Conservation (phyloP, 2,888 invertebrate species). For the Anaspis maculata region DNA sequence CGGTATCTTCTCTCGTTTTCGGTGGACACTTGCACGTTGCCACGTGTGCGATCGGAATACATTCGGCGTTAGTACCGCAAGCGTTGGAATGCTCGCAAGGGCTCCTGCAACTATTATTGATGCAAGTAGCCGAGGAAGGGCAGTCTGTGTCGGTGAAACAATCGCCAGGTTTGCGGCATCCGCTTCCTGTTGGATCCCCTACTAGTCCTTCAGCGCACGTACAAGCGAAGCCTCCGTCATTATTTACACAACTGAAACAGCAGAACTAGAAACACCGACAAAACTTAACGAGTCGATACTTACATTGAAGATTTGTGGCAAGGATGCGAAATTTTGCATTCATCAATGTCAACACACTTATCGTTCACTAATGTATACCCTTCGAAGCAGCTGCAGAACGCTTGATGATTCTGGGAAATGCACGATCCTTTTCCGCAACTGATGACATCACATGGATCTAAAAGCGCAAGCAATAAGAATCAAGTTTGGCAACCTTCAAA, state of each 20-base stretch:
- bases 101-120: conserved; percentile 66
- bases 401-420: conserved; percentile 60
- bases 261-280: conserved; percentile 1
- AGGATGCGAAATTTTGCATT: conserved; percentile 62
- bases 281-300: conserved; percentile 22
- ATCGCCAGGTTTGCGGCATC: conserved; percentile 76
- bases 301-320: conserved; percentile 68
- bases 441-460: conserved; percentile 71
- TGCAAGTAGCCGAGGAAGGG: conserved; percentile 66
- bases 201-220: conserved; percentile 70
- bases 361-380: conserved; percentile 63
- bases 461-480: conserved; percentile 27
- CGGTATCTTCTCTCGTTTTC: conserved; percentile 69
- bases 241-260: conserved; percentile 59
- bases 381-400: conserved; percentile 63
- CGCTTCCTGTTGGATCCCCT: conserved; percentile 64
- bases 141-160: conserved; percentile 75
- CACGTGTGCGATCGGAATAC: conserved; percentile 59
- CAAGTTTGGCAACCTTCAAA: no score
- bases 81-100: conserved; percentile 59
- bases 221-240: conserved; percentile 69
- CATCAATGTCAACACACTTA: conserved; percentile 71
- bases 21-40: conserved; percentile 67
- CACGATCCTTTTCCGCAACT: conserved; percentile 78
- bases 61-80: conserved; percentile 72